phyloP scores from a whole-genome alignment of 2,797 vertebrate species.

The Poeciliopsis infans region DNA sequence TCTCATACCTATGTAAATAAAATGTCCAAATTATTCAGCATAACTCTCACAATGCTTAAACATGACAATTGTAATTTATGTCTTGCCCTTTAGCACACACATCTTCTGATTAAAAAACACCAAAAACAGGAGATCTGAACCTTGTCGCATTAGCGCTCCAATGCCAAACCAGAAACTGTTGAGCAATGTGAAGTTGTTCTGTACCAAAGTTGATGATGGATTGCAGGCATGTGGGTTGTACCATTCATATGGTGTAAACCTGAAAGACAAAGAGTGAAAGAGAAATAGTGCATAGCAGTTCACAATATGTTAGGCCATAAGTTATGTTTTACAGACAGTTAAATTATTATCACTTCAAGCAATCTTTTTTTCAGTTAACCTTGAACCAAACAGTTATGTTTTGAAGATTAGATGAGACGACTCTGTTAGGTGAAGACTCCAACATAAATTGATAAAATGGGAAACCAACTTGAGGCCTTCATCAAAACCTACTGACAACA shows the following conservation, averaged over 20 bases:
- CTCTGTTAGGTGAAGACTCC: neutral
- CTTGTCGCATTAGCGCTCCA: constrained; percentile 98
- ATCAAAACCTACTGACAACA: neutral
- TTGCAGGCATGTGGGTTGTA: constrained; percentile 98
- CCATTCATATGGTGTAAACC: constrained; percentile 98
- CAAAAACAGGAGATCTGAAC: constrained; percentile 70
- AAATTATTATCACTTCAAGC: constrained; percentile 14
- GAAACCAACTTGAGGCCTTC: neutral
- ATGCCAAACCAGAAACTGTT: constrained; percentile 99
- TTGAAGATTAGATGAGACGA: constrained; percentile 1
- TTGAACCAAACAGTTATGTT: neutral
- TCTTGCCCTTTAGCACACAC: neutral
- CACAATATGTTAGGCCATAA: constrained; percentile 12
- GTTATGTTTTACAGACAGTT: constrained; percentile 38
- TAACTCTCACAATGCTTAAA: neutral
- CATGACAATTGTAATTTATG: neutral
- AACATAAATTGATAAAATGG: neutral
- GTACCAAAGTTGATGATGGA: constrained; percentile 92
- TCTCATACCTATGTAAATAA: neutral
- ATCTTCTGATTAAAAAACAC: neutral
- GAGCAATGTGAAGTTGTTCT: constrained; percentile 98
- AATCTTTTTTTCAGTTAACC: constrained; percentile 4
- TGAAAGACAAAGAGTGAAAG: constrained; percentile 70
- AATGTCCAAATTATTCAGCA: neutral
- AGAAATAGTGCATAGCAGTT: constrained; percentile 1